These are phyloP conservation scores for Nycticryphes semicollaris DNA, from an alignment of 2,113 vertebrate genomes.

Conservation along the genomic window DNA sequence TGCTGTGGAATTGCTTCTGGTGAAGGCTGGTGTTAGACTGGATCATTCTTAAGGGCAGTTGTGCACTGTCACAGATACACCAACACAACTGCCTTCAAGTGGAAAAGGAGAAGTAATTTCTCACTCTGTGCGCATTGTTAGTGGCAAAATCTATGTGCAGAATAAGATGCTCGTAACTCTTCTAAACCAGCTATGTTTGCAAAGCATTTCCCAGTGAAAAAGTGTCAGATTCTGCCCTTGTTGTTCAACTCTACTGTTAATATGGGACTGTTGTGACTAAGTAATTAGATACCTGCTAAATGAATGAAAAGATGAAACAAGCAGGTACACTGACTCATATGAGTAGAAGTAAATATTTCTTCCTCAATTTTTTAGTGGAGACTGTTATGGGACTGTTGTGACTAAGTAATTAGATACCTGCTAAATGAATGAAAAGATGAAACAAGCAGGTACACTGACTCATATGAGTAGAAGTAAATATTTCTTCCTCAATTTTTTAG, in stretches of 20 bases:
- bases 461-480: neutral
- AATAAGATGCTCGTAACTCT: neutral
- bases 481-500: neutral
- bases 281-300: neutral
- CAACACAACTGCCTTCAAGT: neutral
- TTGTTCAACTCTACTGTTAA: neutral
- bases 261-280: neutral
- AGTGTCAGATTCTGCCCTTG: neutral
- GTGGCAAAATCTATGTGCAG: neutral
- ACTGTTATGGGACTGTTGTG: too few relatives aligned
- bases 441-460: neutral
- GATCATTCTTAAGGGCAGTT: neutral
- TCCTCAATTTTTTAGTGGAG: too few relatives aligned
- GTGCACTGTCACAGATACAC: neutral
- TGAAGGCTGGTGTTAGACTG: neutral
- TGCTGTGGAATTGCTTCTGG: neutral
- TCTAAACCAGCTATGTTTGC: neutral
- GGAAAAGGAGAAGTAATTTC: neutral
- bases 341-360: neutral
- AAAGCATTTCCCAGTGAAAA: neutral
- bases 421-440: neutral
- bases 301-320: neutral
- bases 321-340: neutral
- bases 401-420: neutral
- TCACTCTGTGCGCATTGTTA: neutral